Conservation (phyloP, 2,888 invertebrate species). For the Acronicta psi region DNA sequence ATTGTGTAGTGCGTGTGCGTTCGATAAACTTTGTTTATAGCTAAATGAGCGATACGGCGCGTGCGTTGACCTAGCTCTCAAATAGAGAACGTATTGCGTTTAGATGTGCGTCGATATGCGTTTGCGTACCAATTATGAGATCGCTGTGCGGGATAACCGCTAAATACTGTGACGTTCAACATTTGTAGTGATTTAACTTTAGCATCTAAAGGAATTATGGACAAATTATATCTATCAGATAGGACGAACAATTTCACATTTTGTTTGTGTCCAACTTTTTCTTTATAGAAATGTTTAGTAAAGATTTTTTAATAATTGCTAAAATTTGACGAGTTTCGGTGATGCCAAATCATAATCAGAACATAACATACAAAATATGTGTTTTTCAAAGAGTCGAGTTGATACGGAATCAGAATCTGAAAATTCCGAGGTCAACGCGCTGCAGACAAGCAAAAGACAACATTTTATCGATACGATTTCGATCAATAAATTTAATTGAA, state of each 20-base stretch:
- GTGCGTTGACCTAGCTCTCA: slow-evolving; percentile 79
- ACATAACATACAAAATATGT: too few relatives aligned
- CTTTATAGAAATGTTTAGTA: too few relatives aligned
- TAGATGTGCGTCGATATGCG: slow-evolving; percentile 71
- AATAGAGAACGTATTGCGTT: slow-evolving; percentile 75
- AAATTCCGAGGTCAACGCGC: neutral
- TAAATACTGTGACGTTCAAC: slow-evolving; percentile 28
- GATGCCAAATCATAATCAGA: too few relatives aligned
- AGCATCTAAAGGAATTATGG: slow-evolving; percentile 14
- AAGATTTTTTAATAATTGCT: too few relatives aligned
- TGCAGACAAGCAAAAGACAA: neutral
- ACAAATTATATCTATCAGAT: slow-evolving; percentile 9
- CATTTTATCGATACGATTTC: too few relatives aligned
- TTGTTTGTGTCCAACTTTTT: neutral
- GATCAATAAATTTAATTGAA: too few relatives aligned
- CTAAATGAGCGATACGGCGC: slow-evolving; percentile 83
- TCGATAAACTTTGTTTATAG: slow-evolving; percentile 87
- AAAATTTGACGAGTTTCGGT: too few relatives aligned
- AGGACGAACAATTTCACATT: slow-evolving; percentile 2
- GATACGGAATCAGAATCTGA: neutral
- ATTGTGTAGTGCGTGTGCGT: slow-evolving; percentile 79
- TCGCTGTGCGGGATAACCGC: slow-evolving; percentile 64
- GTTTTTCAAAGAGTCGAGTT: neutral
- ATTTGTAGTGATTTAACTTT: slow-evolving; percentile 28
- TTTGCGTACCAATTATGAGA: slow-evolving; percentile 69